A percentile compares a stretch with the other conserved stretches of the same genome.
These are phyloP conservation scores for Uria lomvia DNA, from an alignment of 2,113 vertebrate genomes.

Conservation along the genomic window DNA sequence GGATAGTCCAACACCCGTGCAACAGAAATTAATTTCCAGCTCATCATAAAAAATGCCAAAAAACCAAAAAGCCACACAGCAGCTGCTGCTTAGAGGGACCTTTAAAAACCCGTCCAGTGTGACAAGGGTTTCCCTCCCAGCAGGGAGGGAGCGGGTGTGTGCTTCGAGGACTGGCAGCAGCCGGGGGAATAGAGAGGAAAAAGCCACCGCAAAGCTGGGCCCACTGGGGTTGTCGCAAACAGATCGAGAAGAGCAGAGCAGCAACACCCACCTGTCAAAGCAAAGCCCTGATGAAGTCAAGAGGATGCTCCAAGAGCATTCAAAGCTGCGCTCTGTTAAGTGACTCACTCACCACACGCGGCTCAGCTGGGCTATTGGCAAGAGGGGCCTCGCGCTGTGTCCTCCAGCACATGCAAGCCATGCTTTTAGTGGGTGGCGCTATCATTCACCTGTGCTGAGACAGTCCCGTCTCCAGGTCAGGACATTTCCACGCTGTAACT, in stretches of 20 bases:
- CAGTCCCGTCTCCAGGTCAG: background rate
- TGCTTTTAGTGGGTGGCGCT: background rate
- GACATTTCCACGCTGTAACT: background rate
- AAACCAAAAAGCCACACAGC: conserved; percentile 33
- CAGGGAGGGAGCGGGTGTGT: background rate
- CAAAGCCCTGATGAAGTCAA: background rate
- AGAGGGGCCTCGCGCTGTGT: background rate
- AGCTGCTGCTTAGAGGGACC: background rate
- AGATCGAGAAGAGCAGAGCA: background rate
- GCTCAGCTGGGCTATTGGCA: background rate
- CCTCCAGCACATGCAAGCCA: background rate
- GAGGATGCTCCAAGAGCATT: background rate
- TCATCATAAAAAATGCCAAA: conserved; percentile 50
- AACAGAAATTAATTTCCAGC: conserved; percentile 66
- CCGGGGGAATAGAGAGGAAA: background rate
- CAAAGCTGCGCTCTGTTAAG: background rate
- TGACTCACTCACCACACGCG: background rate
- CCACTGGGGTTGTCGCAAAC: background rate
- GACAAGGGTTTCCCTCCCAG: background rate
- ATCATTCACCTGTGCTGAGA: fast-evolving
- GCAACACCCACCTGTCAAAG: background rate
- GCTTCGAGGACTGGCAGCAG: background rate
- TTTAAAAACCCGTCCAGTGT: conserved; percentile 45
- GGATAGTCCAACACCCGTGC: conserved; percentile 5
- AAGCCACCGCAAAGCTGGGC: background rate